Evolutionary conservation across 2,888 invertebrate species (phyloP).

Genomic region (Cantharis rufa): DNA sequence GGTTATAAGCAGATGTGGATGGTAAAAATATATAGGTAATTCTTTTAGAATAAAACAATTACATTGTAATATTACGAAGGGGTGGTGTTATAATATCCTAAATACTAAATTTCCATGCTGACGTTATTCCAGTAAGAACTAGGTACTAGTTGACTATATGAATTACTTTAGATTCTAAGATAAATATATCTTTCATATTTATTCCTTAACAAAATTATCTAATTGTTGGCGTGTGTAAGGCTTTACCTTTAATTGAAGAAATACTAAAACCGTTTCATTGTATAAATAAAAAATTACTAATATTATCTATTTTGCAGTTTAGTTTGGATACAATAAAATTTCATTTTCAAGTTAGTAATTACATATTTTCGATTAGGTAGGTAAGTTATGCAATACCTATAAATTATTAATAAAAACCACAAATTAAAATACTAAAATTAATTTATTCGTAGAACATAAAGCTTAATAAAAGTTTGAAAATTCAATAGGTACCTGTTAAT

Average conservation of each 20-base stretch:
- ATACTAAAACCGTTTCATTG: neutral
- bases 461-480: neutral
- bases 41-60: neutral
- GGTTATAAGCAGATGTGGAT: constrained; percentile 6
- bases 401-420: neutral
- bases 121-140: neutral
- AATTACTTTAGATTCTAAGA: neutral
- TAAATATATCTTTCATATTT: neutral
- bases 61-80: neutral
- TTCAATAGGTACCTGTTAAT: neutral
- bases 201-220: neutral
- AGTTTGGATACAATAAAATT: neutral
- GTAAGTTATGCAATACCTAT: neutral
- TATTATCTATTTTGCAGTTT: neutral
- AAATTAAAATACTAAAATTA: neutral
- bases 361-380: neutral
- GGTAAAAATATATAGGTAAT: neutral
- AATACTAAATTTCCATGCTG: neutral
- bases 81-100: neutral
- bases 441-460: neutral
- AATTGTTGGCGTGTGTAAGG: neutral
- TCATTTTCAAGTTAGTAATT: neutral
- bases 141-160: neutral
- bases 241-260: neutral
- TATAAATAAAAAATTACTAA: neutral